Conservation (phyloP, 2,113 vertebrate genomes). For the Pseudonaja textilis region DNA sequence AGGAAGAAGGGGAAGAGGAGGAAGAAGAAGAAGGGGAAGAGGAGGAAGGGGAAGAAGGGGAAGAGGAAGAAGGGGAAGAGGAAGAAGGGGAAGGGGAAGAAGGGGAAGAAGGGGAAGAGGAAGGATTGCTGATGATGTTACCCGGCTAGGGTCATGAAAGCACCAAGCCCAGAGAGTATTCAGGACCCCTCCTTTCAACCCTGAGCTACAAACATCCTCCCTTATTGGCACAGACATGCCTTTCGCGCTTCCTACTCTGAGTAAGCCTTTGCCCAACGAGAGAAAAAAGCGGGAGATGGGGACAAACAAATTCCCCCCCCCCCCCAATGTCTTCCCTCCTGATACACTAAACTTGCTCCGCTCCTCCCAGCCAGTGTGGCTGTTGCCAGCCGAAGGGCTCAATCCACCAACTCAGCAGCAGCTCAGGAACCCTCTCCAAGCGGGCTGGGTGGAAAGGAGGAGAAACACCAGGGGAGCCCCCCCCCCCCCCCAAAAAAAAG, state of each 20-base stretch:
- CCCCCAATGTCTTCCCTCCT: neutral
- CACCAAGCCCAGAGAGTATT: neutral
- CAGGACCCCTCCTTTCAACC: no score
- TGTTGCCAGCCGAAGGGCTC: neutral
- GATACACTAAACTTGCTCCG: neutral
- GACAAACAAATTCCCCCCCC: no score
- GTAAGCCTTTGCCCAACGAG: neutral
- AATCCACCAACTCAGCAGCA: neutral
- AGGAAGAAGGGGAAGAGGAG: no score
- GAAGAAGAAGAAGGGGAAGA: no score
- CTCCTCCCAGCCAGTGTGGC: no score
- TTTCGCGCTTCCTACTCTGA: neutral
- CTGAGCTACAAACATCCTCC: no score
- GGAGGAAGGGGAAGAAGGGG: no score
- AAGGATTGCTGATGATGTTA: neutral
- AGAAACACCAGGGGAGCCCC: neutral
- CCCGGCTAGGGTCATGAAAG: neutral
- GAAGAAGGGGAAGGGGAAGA: no score
- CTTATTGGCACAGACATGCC: neutral
- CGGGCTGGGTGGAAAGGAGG: no score
- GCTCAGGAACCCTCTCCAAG: neutral
- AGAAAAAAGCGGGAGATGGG: neutral
- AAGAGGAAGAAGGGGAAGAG: no score
- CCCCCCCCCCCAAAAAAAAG: no score
- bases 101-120: no score